Evolutionary conservation across 2,113 vertebrate genomes (phyloP).

Genomic region (Lonchura striata): DNA sequence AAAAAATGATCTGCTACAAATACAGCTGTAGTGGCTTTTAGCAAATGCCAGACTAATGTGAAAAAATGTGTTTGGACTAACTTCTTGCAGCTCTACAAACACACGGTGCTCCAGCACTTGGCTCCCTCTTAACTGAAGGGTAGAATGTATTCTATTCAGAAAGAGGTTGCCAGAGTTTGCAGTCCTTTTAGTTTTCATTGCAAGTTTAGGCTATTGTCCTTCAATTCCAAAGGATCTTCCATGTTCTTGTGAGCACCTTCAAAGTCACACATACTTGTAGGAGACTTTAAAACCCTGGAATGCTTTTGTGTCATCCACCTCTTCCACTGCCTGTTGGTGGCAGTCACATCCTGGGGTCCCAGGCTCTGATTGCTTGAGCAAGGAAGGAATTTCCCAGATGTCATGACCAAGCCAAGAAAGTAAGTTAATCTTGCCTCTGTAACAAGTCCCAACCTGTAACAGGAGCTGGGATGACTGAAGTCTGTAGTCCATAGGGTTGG

Average conservation of each 20-base stretch:
- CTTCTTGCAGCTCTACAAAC: background rate
- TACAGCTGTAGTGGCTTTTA: slow-evolving; percentile 26
- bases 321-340: background rate
- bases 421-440: background rate
- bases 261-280: background rate
- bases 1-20: slow-evolving; percentile 13
- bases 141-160: background rate
- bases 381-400: background rate
- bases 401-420: background rate
- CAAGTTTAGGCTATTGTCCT: background rate
- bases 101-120: background rate
- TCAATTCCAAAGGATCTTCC: background rate
- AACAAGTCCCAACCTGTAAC: background rate
- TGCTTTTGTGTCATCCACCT: background rate
- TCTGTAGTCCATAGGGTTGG: background rate
- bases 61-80: slow-evolving; percentile 32
- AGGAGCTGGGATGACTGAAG: background rate
- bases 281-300: background rate
- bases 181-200: background rate
- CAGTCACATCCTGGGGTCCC: background rate
- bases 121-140: background rate
- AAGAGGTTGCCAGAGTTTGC: background rate
- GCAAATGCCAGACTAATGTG: slow-evolving; percentile 43
- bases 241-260: background rate
- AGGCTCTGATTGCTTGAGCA: background rate